Percentiles rank a stretch among this genome's conserved stretches.
phyloP scores from a whole-genome alignment of 2,797 vertebrate genomes.

The Paedocypris micromegethes region DNA sequence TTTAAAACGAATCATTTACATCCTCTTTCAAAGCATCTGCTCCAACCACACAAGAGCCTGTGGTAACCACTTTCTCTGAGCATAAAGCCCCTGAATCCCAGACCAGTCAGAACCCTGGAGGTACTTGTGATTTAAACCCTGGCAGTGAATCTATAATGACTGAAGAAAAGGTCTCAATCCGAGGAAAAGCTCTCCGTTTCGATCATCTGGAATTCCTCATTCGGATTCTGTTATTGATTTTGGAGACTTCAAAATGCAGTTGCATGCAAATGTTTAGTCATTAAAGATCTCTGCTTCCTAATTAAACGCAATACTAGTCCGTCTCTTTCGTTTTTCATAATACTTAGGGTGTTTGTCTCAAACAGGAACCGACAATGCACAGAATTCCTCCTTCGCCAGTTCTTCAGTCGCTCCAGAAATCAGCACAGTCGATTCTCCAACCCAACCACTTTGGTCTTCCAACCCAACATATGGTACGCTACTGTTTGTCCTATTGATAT shows the following conservation, averaged over 20 bases:
- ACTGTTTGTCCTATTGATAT: background rate
- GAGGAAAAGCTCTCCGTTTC: background rate
- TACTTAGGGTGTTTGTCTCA: too few species aligned
- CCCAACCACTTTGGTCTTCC: background rate
- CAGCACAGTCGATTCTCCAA: background rate
- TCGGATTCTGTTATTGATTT: background rate
- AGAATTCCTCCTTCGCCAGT: background rate
- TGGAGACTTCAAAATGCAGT: background rate
- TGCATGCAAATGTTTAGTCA: conserved; percentile 10
- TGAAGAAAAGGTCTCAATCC: background rate
- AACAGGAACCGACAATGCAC: background rate
- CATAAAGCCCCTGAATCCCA: background rate
- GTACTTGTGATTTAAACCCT: conserved; percentile 16
- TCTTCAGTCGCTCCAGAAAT: conserved; percentile 8
- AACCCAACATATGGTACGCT: conserved; percentile 27
- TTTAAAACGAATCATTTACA: conserved; percentile 14
- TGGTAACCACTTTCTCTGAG: conserved; percentile 3
- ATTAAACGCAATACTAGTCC: background rate
- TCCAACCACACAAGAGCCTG: conserved; percentile 27
- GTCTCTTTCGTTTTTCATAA: too few species aligned
- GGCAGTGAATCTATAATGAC: conserved; percentile 28
- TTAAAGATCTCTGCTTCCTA: conserved; percentile 22
- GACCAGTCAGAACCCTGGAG: background rate
- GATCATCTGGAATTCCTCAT: background rate
- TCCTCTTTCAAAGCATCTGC: conserved; percentile 42